These are phyloP conservation scores for Spicauda simplicius DNA, from an alignment of 2,888 invertebrate species.

Conservation along the genomic window DNA sequence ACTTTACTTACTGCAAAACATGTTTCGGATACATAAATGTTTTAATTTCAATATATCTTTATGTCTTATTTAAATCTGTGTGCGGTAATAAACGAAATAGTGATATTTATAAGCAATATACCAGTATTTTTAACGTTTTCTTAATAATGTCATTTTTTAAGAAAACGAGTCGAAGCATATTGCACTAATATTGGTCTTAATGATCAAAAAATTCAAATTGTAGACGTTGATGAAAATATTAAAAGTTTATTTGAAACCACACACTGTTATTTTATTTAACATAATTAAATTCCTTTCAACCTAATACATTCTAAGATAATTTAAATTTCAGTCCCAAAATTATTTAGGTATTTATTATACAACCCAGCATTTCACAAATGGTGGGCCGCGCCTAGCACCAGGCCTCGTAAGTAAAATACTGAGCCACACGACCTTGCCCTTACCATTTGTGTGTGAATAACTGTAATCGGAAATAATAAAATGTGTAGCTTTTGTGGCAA, in stretches of 20 bases:
- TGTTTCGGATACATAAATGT: not conserved
- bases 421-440: too few species aligned
- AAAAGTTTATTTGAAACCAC: constrained; percentile 78
- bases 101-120: constrained; percentile 71
- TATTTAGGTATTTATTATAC: too few species aligned
- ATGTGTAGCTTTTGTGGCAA: too few species aligned
- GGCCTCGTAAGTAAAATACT: too few species aligned
- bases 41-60: not conserved
- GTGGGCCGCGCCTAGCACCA: too few species aligned
- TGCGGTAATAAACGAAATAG: constrained; percentile 43
- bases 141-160: constrained; percentile 40
- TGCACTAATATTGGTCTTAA: constrained; percentile 54
- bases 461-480: too few species aligned
- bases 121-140: constrained; percentile 64
- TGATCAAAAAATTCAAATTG: constrained; percentile 62
- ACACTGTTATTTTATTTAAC: constrained; percentile 53
- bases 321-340: too few species aligned
- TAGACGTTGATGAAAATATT: constrained; percentile 75
- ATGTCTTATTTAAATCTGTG: constrained; percentile 14
- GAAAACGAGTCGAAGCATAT: constrained; percentile 40
- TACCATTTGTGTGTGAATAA: too few species aligned
- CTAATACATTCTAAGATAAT: too few species aligned
- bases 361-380: too few species aligned
- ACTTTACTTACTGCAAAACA: constrained; percentile 1
- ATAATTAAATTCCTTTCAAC: not conserved